Conservation (phyloP, 1,140 invertebrate species). For the Druon quercuslanigerum region DNA sequence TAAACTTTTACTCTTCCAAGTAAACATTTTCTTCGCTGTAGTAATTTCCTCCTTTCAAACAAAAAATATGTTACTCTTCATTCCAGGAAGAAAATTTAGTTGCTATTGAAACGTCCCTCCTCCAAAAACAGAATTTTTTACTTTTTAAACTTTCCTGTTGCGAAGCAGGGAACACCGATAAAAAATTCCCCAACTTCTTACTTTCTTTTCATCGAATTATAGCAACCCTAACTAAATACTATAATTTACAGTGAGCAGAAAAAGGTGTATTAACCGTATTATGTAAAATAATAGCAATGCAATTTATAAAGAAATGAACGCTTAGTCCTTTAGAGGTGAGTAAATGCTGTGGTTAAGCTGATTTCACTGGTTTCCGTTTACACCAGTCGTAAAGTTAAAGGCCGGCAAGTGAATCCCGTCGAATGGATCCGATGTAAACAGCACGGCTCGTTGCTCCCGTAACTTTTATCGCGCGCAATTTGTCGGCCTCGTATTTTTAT, state of each 20-base stretch:
- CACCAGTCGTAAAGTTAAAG: constrained; percentile 26
- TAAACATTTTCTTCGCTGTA: too few relatives aligned
- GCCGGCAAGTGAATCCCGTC: constrained; percentile 17
- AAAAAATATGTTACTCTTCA: too few relatives aligned
- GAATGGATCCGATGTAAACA: constrained; percentile 23
- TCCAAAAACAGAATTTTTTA: too few relatives aligned
- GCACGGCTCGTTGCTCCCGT: constrained; percentile 17
- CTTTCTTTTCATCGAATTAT: too few relatives aligned
- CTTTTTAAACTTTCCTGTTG: too few relatives aligned
- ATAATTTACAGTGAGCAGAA: constrained; percentile 2
- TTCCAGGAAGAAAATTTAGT: too few relatives aligned
- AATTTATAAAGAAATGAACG: constrained; percentile 19
- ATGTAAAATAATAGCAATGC: constrained; percentile 22
- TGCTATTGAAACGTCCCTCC: too few relatives aligned
- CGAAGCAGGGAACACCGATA: too few relatives aligned
- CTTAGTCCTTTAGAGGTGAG: neutral
- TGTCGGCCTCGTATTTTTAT: neutral
- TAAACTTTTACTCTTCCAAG: too few relatives aligned
- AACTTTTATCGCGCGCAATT: constrained; percentile 13
- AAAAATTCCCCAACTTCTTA: too few relatives aligned
- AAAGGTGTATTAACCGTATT: constrained; percentile 18
- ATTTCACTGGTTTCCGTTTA: constrained; percentile 27
- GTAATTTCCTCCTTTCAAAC: too few relatives aligned
- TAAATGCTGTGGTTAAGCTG: constrained; percentile 26
- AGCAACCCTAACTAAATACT: neutral